phyloP scores from a whole-genome alignment of 2,797 vertebrate genomes.

The Sciurus vulgaris region DNA sequence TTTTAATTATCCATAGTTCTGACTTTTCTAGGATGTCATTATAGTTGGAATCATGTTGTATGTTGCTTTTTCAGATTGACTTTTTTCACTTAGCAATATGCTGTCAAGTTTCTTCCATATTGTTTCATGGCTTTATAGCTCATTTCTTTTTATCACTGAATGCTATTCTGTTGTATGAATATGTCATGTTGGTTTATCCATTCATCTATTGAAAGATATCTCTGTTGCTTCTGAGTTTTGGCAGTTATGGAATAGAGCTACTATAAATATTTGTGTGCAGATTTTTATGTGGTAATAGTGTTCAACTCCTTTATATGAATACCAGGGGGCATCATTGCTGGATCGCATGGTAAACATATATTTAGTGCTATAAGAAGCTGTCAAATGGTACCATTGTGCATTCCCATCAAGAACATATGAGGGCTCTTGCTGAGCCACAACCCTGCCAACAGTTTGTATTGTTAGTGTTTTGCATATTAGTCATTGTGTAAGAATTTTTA shows the following conservation, averaged over 20 bases:
- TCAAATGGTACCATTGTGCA: neutral
- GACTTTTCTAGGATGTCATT: neutral
- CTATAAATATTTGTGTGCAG: neutral
- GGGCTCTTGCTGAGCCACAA: neutral
- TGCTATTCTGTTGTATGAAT: neutral
- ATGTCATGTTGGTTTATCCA: neutral
- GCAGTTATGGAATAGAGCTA: neutral
- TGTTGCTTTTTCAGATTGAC: neutral
- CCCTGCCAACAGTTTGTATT: neutral
- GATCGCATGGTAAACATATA: neutral
- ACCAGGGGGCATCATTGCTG: neutral
- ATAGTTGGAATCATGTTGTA: neutral
- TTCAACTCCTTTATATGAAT: conserved; percentile 8
- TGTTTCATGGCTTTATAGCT: neutral
- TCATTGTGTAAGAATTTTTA: neutral
- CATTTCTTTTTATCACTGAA: conserved; percentile 25
- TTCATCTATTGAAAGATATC: conserved; percentile 2
- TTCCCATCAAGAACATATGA: neutral
- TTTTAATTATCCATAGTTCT: neutral
- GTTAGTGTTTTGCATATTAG: neutral
- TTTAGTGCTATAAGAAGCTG: neutral
- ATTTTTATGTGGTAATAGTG: conserved; percentile 16
- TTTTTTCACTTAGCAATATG: neutral
- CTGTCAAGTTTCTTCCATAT: neutral
- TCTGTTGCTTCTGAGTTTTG: neutral